Base-by-base conservation (phyloP, 2,888 invertebrate species). In the Synanthedon myopaeformis region DNA sequence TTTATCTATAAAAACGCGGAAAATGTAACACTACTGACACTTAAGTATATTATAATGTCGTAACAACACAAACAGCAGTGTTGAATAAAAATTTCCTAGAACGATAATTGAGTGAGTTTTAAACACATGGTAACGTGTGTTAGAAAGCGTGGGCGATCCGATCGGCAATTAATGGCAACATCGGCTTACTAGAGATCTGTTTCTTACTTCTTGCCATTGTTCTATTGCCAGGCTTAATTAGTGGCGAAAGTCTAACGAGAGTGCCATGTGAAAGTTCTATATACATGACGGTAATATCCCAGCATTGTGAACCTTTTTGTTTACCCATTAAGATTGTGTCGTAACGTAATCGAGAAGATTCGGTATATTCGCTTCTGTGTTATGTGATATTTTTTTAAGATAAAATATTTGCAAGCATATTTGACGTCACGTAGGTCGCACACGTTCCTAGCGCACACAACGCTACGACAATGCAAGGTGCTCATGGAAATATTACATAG, bases 231-330 rank as follows among this genome's bases (percentile, higher is more conserved):
- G 65, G 72, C 79, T 80, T 85, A 86, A 86, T 85, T 85, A 85
- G 76, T 62, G 79, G 85, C 79, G 86, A 86, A 86, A 86, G 86
- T 85, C 74, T 79, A 78, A 79, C 78, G 79, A 80, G 82, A 78
- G 78, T 74, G 72, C 69, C 65, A 65, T 76, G 82, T 71, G 82
- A 84, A 83, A 83, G 80, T 81, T 72, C 66, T 61, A 67, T 70
- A 70, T 69, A 70, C 67, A 68, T 67, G 35, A 35, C 35, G 65
- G 57, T 64, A 61, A 41, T 65, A 62, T 74, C 72, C 72, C 77
- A 74, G 72, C 68, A 63, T 72, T 71, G 67, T 67, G 63, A 56
- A 56, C 60, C 70, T 74, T 74, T 76, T 67, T 62, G 67, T 64
- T 61, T 59, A 13, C 45, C 45, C 6, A 45, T 45, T 45, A 45